Percentiles rank a stretch among this genome's conserved stretches.
phyloP scores from a whole-genome alignment of 1,140 invertebrate genomes.

The Yoshiicerus persimilis region DNA sequence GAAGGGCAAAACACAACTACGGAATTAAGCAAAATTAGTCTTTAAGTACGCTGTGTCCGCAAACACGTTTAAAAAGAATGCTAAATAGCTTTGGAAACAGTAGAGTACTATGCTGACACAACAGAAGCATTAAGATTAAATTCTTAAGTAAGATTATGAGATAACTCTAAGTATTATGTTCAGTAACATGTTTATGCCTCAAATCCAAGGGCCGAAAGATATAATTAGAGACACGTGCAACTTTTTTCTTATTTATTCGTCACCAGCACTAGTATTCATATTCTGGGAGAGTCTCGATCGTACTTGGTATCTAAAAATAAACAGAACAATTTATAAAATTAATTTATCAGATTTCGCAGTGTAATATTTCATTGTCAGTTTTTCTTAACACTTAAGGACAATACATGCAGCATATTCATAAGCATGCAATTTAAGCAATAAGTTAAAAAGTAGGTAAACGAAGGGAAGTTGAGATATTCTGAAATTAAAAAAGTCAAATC shows the following conservation, averaged over 20 bases:
- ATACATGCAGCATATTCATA: too few species aligned
- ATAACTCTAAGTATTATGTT: too few species aligned
- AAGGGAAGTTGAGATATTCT: background rate
- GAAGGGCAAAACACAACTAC: background rate
- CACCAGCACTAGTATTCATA: background rate
- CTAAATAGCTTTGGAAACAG: constrained; percentile 5
- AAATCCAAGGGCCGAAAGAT: too few species aligned
- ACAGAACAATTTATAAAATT: background rate
- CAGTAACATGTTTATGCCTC: too few species aligned
- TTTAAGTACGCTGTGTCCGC: background rate
- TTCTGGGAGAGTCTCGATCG: constrained; percentile 10
- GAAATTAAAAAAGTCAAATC: background rate
- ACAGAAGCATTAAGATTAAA: background rate
- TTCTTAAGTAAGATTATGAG: background rate
- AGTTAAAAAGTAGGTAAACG: background rate
- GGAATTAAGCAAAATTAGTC: constrained; percentile 6
- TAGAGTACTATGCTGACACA: background rate
- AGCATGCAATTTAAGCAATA: background rate
- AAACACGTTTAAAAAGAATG: background rate
- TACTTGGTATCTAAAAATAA: constrained; percentile 24
- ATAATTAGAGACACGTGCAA: background rate
- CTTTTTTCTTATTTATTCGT: background rate
- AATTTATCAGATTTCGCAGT: too few species aligned
- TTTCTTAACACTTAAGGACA: too few species aligned
- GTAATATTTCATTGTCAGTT: too few species aligned